These are phyloP conservation scores for Triplophysa rosa DNA, from an alignment of 2,113 vertebrate species.

Conservation along the genomic window DNA sequence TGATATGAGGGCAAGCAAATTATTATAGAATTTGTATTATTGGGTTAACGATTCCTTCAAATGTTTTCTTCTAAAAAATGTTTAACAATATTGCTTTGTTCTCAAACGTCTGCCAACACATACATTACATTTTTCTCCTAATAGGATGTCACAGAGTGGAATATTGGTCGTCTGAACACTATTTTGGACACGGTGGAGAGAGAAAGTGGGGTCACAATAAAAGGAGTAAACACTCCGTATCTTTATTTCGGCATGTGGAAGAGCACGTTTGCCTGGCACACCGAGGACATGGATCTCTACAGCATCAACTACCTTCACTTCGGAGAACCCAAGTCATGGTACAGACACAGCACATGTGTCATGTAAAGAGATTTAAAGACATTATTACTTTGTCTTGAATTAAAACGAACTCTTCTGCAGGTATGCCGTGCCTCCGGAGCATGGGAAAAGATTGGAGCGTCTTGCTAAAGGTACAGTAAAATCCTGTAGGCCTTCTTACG, in stretches of 20 bases:
- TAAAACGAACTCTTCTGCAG: constrained; percentile 62
- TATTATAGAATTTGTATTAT: not conserved
- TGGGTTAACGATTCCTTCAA: too few relatives aligned
- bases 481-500: not conserved
- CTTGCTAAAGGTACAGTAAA: constrained; percentile 87
- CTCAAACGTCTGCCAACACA: not conserved
- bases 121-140: not conserved
- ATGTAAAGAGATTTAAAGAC: not conserved
- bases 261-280: constrained; percentile 97
- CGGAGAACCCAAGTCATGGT: constrained; percentile 96
- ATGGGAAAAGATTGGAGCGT: constrained; percentile 90
- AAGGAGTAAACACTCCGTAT: constrained; percentile 92
- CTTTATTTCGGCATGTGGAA: constrained; percentile 99
- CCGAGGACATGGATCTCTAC: constrained; percentile 97
- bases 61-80: too few relatives aligned
- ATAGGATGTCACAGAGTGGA: constrained; percentile 87
- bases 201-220: constrained; percentile 92
- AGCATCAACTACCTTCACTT: constrained; percentile 97
- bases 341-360: constrained; percentile 41
- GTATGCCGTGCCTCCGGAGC: constrained; percentile 94
- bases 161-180: constrained; percentile 87
- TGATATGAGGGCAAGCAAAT: too few relatives aligned
- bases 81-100: too few relatives aligned
- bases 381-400: not conserved
- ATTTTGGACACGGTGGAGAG: constrained; percentile 91